Evolutionary conservation across 2,113 vertebrate species (phyloP), one percentile per base, ranked within the genome.

Genomic region (Balaenoptera acutorostrata): DNA sequence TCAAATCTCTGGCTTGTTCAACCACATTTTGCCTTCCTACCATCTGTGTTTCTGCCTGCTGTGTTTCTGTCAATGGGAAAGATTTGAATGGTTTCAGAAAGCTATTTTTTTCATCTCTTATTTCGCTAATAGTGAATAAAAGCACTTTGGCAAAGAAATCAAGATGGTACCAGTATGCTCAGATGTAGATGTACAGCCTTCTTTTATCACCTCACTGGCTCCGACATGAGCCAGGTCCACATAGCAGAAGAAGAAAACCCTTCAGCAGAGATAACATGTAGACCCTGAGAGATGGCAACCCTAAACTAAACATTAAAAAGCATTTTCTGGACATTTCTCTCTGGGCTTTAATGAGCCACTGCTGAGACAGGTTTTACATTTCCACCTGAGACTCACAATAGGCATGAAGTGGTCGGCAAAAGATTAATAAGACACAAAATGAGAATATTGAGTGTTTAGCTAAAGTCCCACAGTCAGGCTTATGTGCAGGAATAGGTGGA

Each of bases 391-490:
- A 8, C 85, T 96, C 95, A 77, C 66, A 39, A 31, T 29, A 74
- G 61, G 52, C 23, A 21, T 52, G 68, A 72, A 71, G 71, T 55
- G 91, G 85, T 72, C 59, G 95, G 52, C 25, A 57, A 85, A 97
- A 95, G 57, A 97, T 97, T 90, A 97, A 92, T 94, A 96, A 52
- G 49, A 88, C 23, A 39, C 39, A 78, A 59, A 64, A 88, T 90
- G 64, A 94, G 85, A 90, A 94, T 90, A 90, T 31, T n/a, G 57
- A 74, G 44, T 86, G 57, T 83, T 92, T 95, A 80, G 33, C 52
- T 55, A 21, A 80, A 36, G 36, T 7, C 20, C 12, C 41, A 39
- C 61, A 85, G 49, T 23, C 5, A 82, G 55, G 59, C 25, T 75
- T 71, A 84, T 77, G 31, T 69, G 15, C 80, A 94, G 31, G 46